Conservation (phyloP, 2,113 vertebrate species). For the Passerina amoena region DNA sequence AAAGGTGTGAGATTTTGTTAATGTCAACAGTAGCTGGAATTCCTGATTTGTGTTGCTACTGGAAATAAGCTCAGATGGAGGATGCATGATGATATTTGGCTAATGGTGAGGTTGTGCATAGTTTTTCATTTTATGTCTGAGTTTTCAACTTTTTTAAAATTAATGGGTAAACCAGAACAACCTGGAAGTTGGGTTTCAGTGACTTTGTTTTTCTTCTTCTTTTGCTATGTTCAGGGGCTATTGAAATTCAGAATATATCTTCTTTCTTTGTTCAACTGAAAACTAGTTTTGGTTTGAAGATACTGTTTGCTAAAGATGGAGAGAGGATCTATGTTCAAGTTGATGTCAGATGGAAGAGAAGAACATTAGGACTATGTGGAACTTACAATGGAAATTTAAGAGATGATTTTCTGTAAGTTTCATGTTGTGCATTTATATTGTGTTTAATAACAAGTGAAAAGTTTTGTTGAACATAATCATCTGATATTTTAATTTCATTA, state of each 20-base stretch:
- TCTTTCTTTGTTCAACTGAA: constrained; percentile 90
- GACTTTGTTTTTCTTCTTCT: background rate
- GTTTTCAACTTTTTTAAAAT: background rate
- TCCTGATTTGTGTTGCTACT: background rate
- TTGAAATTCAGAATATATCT: constrained; percentile 88
- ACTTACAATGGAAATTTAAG: constrained; percentile 96
- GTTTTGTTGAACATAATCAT: background rate
- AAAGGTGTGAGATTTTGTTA: background rate
- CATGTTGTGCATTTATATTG: background rate
- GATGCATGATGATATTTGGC: background rate
- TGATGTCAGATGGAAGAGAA: constrained; percentile 84
- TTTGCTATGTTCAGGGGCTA: constrained; percentile 72
- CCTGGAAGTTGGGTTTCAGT: background rate
- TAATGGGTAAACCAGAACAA: background rate
- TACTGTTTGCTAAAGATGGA: constrained; percentile 87
- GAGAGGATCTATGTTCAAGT: constrained; percentile 91
- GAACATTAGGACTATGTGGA: constrained; percentile 92
- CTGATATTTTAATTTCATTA: background rate
- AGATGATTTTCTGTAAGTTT: constrained; percentile 95
- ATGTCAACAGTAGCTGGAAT: background rate
- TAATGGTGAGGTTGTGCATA: background rate
- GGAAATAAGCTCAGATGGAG: background rate
- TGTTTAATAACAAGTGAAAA: background rate
- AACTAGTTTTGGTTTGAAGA: constrained; percentile 86
- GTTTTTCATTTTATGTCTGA: background rate